These are phyloP conservation scores for Drosophila yakuba DNA, from an alignment of 1,140 invertebrate species.

Conservation along the genomic window DNA sequence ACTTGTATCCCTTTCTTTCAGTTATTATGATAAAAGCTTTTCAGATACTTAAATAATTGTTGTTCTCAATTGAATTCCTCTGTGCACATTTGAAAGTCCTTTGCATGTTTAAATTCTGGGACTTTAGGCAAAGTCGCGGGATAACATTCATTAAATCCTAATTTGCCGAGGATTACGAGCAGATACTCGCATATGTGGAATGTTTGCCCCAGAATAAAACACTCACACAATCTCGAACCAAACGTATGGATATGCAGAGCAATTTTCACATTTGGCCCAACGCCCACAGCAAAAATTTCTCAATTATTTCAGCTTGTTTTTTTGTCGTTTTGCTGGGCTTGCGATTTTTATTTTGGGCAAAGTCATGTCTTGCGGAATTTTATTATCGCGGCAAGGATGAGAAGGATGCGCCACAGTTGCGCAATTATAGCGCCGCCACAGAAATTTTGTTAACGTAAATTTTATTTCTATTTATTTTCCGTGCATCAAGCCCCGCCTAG, in stretches of 20 bases:
- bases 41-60: slow-evolving; percentile 15
- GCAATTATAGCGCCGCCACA: slow-evolving; percentile 72
- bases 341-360: slow-evolving; percentile 33
- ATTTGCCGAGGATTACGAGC: slow-evolving; percentile 53
- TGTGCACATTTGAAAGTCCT: slow-evolving; percentile 26
- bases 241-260: slow-evolving; percentile 19
- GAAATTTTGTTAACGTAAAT: slow-evolving; percentile 67
- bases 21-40: not conserved
- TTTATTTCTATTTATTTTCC: slow-evolving; percentile 75
- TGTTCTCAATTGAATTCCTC: slow-evolving; percentile 31
- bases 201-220: slow-evolving; percentile 27
- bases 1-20: not conserved
- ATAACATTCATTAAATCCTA: slow-evolving; percentile 60
- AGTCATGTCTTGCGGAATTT: slow-evolving; percentile 65
- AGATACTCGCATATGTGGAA: slow-evolving; percentile 40
- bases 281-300: slow-evolving; percentile 56
- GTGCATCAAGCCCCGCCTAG: slow-evolving; percentile 1
- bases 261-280: slow-evolving; percentile 46
- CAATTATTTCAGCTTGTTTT: slow-evolving; percentile 48
- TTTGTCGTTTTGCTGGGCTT: slow-evolving; percentile 16
- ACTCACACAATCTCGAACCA: slow-evolving; percentile 4
- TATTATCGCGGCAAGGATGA: slow-evolving; percentile 60
- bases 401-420: slow-evolving; percentile 53
- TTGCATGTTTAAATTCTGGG: not conserved
- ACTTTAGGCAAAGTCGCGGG: slow-evolving; percentile 30